Evolutionary conservation across 2,797 vertebrate genomes (phyloP), one percentile per base, ranked within the genome.

Genomic region (Microctenopoma stevenorrisi): DNA sequence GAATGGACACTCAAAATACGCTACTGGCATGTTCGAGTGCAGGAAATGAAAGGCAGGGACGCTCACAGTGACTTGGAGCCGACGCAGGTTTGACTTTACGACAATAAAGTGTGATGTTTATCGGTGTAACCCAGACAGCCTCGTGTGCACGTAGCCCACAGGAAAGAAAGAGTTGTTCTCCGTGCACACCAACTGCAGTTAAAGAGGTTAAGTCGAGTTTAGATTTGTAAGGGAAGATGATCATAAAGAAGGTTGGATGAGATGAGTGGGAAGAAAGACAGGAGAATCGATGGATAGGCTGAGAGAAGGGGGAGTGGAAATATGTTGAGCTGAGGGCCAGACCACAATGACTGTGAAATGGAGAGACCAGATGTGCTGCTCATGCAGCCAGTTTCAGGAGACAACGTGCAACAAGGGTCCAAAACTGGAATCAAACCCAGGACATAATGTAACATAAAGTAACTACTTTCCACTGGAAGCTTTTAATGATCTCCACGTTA

Each of bases 301-400:
- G 37, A 13, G 64, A 44, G 68, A 57, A 18, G 26, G 52, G 47
- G 56, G 42, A 42, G 35, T 1, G 51, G 26, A 52, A 38, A 66
- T 59, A 48, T 28, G 33, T 40, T 51, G 53, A 71, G 47, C 46
- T 60, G 55, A 52, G 35, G 26, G 61, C 49, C 64, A 73, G 54
- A 83, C 68, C 60, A 67, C 81, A 81, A 59, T 50, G 52, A 53
- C 48, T 2, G 15, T 76, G 69, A 65, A 78, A 79, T 72, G 65
- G 55, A 73, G 61, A 66, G 58, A 64, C 57, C 78, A 79, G 76
- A 74, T 88, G 78, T 75, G 53, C 25, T 48, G 72, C 53, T 66
- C 37, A 74, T 44, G 52, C 10, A 68, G 64, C 53, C 43, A 67
- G 14, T 1, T 44, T 42, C 26, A n/a, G 54, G 44, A 22, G 25